Evolutionary conservation across 1,140 invertebrate species (phyloP).

Genomic region (Papilio glaucus): DNA sequence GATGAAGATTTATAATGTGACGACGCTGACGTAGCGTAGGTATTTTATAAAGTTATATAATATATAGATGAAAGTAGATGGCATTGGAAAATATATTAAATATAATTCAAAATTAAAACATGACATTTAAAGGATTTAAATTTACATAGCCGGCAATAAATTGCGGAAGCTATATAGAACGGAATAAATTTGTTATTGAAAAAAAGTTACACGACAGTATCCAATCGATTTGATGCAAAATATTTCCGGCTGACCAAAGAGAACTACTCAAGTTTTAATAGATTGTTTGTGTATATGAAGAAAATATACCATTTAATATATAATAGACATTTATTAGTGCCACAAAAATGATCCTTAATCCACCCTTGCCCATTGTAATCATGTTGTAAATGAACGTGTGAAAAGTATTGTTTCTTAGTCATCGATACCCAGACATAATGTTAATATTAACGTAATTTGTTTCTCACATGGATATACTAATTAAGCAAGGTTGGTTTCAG

Average conservation of each 20-base stretch:
- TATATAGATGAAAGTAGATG: background rate
- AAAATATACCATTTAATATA: background rate
- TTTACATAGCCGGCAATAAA: background rate
- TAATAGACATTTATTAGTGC: slow-evolving; percentile 4
- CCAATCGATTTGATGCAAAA: background rate
- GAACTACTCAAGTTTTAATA: background rate
- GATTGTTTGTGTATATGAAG: background rate
- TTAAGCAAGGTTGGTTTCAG: background rate
- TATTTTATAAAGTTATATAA: too few species aligned
- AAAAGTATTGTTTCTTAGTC: too few species aligned
- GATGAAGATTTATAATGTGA: too few species aligned
- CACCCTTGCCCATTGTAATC: background rate
- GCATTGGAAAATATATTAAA: background rate
- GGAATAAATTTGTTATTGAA: background rate
- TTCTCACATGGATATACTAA: background rate
- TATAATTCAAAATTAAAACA: too few species aligned
- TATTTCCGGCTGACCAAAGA: background rate
- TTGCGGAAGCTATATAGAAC: background rate
- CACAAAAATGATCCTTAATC: background rate
- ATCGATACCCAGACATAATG: too few species aligned
- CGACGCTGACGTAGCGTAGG: too few species aligned
- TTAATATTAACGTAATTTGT: background rate
- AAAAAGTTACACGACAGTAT: background rate
- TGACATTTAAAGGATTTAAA: slow-evolving; percentile 25
- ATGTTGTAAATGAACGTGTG: too few species aligned